Base-by-base conservation (phyloP, 2,113 vertebrate species). In the Elanoides forficatus region DNA sequence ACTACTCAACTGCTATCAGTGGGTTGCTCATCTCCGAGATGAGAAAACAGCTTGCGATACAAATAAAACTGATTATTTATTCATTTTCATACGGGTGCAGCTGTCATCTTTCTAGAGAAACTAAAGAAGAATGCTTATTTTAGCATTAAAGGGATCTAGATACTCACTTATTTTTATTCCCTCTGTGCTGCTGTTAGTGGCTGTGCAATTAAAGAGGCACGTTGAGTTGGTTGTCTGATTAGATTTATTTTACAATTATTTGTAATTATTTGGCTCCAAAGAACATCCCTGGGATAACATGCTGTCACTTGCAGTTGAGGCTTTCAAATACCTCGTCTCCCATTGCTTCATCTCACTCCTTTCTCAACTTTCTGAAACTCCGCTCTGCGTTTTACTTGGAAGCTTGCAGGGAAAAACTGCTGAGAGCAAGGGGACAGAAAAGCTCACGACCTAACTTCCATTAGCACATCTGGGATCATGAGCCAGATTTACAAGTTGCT, bases 41-140 rank as follows among this genome's bases (percentile, higher is more conserved):
- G 53, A 93, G 67, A 21, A 76, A 90, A 78, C 88, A 90, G 82
- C 68, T 71, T 94, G 90, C 2, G 13, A 88, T 18, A 80, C 79
- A 83, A 95, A 96, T 86, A 94, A 88, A 95, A 73, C 32, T 11
- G 63, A 83, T 94, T 92, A 86, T 79, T 97, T 81, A 81, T 95
- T 93, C 90, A 50, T 92, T 90, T 86, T 76, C 59, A 17, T 50
- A 42, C 0, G 42, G 67, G 67, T 42, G 82, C 93, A 97, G 94
- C 92, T 95, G 95, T 36, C 6, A 53, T 72, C 79, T 26, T 68
- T 71, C 79, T 6, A 13, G 60, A 78, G 88, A 66, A 81, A 66
- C 32, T 3, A 22, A 25, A 76, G 59, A 66, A 50, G 59, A 86
- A 81, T 34, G 36, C 56, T 82, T 67, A 15, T 86, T 94, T 93